phyloP scores from a whole-genome alignment of 2,888 invertebrate species.

The Drosophila ezoana region DNA sequence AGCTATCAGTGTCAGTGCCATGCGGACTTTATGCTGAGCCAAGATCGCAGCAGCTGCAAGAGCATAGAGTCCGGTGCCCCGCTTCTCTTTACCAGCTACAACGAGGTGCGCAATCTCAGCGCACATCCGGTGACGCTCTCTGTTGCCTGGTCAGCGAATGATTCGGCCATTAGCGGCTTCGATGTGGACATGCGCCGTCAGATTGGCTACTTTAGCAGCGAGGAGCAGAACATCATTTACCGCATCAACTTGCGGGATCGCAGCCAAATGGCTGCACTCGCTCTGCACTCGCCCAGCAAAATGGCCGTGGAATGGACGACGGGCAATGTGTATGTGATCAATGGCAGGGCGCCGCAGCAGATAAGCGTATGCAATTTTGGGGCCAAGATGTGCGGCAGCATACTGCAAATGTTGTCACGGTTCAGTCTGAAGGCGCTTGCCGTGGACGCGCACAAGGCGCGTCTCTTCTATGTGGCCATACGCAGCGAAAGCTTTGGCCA shows the following conservation, averaged over 20 bases:
- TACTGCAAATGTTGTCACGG: constrained; percentile 86
- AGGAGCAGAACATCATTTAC: constrained; percentile 84
- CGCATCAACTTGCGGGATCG: constrained; percentile 79
- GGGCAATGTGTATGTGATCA: constrained; percentile 88
- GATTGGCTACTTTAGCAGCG: constrained; percentile 86
- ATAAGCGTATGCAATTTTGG: constrained; percentile 87
- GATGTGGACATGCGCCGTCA: constrained; percentile 85
- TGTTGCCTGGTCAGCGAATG: constrained; percentile 85
- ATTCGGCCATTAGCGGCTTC: constrained; percentile 86
- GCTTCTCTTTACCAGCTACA: constrained; percentile 86
- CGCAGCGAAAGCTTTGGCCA: constrained; percentile 85
- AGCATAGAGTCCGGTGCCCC: constrained; percentile 87
- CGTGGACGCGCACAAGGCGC: constrained; percentile 87
- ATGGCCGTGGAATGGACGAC: constrained; percentile 89
- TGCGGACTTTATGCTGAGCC: constrained; percentile 84
- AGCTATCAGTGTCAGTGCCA: constrained; percentile 83
- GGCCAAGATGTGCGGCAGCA: constrained; percentile 86
- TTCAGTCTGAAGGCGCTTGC: constrained; percentile 87
- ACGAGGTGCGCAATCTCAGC: constrained; percentile 86
- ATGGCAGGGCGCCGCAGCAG: constrained; percentile 85
- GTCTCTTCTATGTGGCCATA: constrained; percentile 87
- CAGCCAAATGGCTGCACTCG: constrained; percentile 76
- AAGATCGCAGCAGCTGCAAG: constrained; percentile 89
- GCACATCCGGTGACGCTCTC: constrained; percentile 79
- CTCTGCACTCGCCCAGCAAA: constrained; percentile 85